Percentiles rank a stretch among this genome's conserved stretches.
Conservation (phyloP, 2,797 vertebrate species). For the Phataginus tricuspis region DNA sequence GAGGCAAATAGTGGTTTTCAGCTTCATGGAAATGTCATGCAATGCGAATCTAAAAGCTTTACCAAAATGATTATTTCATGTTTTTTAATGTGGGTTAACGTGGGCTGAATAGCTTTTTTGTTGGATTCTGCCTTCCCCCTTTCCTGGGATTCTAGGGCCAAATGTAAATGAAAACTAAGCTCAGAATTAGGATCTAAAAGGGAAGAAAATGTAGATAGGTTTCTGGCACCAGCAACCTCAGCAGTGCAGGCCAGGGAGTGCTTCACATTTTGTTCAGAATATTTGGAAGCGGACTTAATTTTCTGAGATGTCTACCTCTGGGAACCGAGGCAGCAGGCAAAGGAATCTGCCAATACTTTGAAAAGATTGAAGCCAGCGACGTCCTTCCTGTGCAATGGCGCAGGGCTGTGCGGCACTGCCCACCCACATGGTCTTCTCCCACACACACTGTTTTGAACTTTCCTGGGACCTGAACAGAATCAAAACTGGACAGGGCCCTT, state of each 20-base stretch:
- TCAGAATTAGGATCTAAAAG: constrained; percentile 86
- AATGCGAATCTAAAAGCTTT: constrained; percentile 67
- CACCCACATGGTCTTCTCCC: constrained; percentile 75
- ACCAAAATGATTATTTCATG: constrained; percentile 59
- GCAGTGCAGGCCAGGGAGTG: constrained; percentile 80
- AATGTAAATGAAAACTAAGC: constrained; percentile 83
- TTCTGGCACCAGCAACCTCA: constrained; percentile 80
- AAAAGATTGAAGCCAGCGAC: constrained; percentile 74
- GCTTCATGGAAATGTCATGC: constrained; percentile 54
- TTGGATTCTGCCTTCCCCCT: constrained; percentile 31
- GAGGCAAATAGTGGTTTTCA: constrained; percentile 41
- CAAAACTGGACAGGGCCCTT: constrained; percentile 6
- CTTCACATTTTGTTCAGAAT: constrained; percentile 85
- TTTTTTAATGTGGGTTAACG: constrained; percentile 69
- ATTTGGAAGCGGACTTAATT: constrained; percentile 87
- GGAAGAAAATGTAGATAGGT: constrained; percentile 84
- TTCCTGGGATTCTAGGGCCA: constrained; percentile 71
- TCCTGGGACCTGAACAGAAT: constrained; percentile 51
- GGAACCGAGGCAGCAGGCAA: constrained; percentile 83
- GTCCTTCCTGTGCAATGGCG: constrained; percentile 71
- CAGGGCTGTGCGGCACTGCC: constrained; percentile 68
- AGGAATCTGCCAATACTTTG: constrained; percentile 78
- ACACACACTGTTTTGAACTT: constrained; percentile 44
- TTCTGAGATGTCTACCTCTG: constrained; percentile 89
- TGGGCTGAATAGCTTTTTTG: constrained; percentile 73